Evolutionary conservation across 1,140 invertebrate species (phyloP).

Genomic region (Caerostris extrusa): DNA sequence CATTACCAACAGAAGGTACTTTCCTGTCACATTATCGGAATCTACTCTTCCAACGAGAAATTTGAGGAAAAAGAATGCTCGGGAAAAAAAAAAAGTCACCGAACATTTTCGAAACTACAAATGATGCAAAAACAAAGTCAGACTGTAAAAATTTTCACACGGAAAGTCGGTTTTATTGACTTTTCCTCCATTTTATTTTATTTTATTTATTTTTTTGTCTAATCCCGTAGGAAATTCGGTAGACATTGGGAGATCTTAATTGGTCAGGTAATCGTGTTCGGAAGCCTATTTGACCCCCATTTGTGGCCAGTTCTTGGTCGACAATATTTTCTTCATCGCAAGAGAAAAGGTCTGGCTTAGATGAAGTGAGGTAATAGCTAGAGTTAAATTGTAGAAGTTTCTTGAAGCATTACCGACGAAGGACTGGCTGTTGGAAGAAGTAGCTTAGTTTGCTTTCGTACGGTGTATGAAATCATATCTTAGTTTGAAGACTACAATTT

Average conservation of each 20-base stretch:
- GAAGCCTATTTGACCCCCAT: slow-evolving; percentile 61
- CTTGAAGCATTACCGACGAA: background rate
- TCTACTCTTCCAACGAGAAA: background rate
- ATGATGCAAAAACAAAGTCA: slow-evolving; percentile 61
- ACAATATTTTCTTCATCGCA: background rate
- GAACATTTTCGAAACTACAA: slow-evolving; percentile 3
- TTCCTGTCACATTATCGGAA: background rate
- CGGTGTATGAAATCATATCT: too few species aligned
- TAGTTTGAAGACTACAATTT: too few species aligned
- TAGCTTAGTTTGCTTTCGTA: too few species aligned
- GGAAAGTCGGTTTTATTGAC: slow-evolving; percentile 59
- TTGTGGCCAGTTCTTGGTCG: slow-evolving; percentile 58
- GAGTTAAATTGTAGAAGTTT: background rate
- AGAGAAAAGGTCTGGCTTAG: background rate
- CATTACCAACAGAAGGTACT: background rate
- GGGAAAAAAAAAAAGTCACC: background rate
- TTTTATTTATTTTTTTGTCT: slow-evolving; percentile 38
- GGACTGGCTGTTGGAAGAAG: too few species aligned
- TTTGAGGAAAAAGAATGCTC: background rate
- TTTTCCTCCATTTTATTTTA: slow-evolving; percentile 50
- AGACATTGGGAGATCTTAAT: slow-evolving; percentile 54
- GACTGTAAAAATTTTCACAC: slow-evolving; percentile 44
- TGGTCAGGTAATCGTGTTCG: slow-evolving; percentile 41
- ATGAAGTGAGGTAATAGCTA: background rate
- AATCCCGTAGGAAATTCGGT: slow-evolving; percentile 44